Conservation (phyloP, 2,113 vertebrate species). For the Prochilodus magdalenae region DNA sequence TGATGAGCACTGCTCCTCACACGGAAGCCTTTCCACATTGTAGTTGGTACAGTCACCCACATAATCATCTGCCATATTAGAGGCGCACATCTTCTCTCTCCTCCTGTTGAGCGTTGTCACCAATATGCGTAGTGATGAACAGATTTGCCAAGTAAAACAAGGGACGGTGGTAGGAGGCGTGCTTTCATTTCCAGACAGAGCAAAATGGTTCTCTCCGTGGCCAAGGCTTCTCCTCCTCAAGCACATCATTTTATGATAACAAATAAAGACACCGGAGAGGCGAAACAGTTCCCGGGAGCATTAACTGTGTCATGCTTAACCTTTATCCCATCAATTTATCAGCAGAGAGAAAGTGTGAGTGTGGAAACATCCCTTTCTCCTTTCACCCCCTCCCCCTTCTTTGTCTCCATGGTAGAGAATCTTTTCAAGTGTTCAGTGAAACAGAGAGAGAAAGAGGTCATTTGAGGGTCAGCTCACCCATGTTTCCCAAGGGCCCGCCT, state of each 20-base stretch:
- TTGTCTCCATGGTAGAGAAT: constrained; percentile 63
- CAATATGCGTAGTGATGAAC: not conserved
- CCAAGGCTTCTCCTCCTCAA: constrained; percentile 38
- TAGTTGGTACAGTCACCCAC: not conserved
- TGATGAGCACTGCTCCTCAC: not conserved
- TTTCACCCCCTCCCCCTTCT: constrained; percentile 56
- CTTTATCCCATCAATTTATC: constrained; percentile 65
- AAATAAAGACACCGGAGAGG: constrained; percentile 66
- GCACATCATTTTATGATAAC: constrained; percentile 49
- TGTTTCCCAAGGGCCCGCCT: not conserved
- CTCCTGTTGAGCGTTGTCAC: constrained; percentile 1
- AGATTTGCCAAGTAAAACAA: not conserved
- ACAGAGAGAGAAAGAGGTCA: constrained; percentile 62
- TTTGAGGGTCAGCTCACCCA: constrained; percentile 65
- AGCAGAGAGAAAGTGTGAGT: constrained; percentile 53
- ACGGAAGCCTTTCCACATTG: not conserved
- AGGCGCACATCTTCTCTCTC: not conserved
- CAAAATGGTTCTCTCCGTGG: constrained; percentile 13
- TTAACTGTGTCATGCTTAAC: constrained; percentile 69
- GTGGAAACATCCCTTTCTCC: constrained; percentile 56
- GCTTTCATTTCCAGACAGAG: not conserved
- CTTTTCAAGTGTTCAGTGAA: constrained; percentile 63
- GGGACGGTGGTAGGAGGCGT: not conserved
- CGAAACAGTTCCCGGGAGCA: constrained; percentile 70
- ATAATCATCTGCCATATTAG: constrained; percentile 21